phyloP scores from a whole-genome alignment of 2,888 invertebrate genomes.

The Suillia variegata region DNA sequence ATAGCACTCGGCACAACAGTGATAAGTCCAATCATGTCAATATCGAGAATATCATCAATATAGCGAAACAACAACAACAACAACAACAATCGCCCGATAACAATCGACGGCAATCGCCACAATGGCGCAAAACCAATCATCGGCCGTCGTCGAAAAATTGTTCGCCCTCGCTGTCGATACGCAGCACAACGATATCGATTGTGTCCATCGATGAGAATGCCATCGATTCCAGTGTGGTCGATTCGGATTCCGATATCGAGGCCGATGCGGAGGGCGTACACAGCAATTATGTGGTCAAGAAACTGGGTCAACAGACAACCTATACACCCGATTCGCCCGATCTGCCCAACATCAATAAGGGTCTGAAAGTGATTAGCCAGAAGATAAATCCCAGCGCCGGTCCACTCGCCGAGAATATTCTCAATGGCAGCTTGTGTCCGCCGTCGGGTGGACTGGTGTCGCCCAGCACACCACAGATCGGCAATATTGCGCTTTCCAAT shows the following conservation, averaged over 20 bases:
- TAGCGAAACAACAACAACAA: conserved; percentile 19
- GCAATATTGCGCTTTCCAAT: conserved; percentile 70
- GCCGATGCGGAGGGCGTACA: conserved; percentile 39
- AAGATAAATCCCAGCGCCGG: conserved; percentile 35
- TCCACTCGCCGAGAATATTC: conserved; percentile 35
- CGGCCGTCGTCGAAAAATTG: conserved; percentile 22
- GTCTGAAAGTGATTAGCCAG: conserved; percentile 47
- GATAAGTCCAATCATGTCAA: conserved; percentile 31
- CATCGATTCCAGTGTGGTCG: conserved; percentile 55
- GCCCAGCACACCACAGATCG: conserved; percentile 61
- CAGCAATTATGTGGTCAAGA: conserved; percentile 51
- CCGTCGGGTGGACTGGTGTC: conserved; percentile 14
- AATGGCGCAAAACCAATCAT: conserved; percentile 8
- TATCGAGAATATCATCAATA: conserved; percentile 41
- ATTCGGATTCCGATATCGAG: conserved; percentile 53
- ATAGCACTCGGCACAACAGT: conserved; percentile 16
- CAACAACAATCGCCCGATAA: background rate
- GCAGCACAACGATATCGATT: conserved; percentile 55
- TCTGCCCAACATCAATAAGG: conserved; percentile 46
- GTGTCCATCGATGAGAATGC: conserved; percentile 56
- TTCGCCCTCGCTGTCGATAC: conserved; percentile 53
- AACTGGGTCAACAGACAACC: conserved; percentile 53
- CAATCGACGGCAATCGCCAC: conserved; percentile 6
- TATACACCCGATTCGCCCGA: conserved; percentile 42
- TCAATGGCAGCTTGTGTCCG: conserved; percentile 35